phyloP scores from a whole-genome alignment of 1,140 invertebrate genomes.

The Oppia nitens region DNA sequence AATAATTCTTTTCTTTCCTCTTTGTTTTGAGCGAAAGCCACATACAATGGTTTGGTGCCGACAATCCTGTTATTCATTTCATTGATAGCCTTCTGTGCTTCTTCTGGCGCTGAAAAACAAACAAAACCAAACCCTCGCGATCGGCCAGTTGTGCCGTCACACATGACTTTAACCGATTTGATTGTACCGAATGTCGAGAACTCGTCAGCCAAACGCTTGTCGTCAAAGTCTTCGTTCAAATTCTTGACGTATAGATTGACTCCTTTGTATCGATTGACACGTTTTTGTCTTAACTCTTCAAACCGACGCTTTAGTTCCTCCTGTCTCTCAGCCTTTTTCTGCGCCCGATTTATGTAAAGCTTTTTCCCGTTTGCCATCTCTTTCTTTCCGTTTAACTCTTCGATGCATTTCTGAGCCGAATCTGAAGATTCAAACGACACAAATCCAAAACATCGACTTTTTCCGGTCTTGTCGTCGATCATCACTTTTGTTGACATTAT shows the following conservation, averaged over 20 bases:
- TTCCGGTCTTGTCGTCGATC: slow-evolving; percentile 88
- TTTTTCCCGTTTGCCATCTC: slow-evolving; percentile 71
- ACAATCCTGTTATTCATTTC: slow-evolving; percentile 97
- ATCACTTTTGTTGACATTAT: slow-evolving; percentile 97
- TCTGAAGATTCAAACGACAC: slow-evolving; percentile 99
- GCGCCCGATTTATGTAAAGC: slow-evolving; percentile 85
- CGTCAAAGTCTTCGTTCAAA: slow-evolving; percentile 90
- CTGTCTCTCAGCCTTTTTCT: slow-evolving; percentile 94
- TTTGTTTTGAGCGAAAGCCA: slow-evolving; percentile 92
- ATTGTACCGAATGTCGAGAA: slow-evolving; percentile 89
- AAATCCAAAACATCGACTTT: slow-evolving; percentile 96
- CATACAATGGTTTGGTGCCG: slow-evolving; percentile 90
- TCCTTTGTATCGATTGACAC: slow-evolving; percentile 73
- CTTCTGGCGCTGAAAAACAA: slow-evolving; percentile 94
- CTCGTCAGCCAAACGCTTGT: slow-evolving; percentile 81
- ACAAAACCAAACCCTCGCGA: slow-evolving; percentile 97
- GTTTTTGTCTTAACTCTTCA: slow-evolving; percentile 84
- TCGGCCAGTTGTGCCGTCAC: slow-evolving; percentile 48
- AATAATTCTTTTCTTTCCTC: slow-evolving; percentile 82
- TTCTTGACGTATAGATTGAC: slow-evolving; percentile 99
- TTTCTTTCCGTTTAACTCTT: slow-evolving; percentile 71
- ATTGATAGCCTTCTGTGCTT: slow-evolving; percentile 96
- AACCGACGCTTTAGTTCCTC: slow-evolving; percentile 90
- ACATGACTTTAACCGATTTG: slow-evolving; percentile 91
- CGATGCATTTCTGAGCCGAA: slow-evolving; percentile 73